Conservation (phyloP, 2,888 invertebrate species). For the Cataglyphis cursor region DNA sequence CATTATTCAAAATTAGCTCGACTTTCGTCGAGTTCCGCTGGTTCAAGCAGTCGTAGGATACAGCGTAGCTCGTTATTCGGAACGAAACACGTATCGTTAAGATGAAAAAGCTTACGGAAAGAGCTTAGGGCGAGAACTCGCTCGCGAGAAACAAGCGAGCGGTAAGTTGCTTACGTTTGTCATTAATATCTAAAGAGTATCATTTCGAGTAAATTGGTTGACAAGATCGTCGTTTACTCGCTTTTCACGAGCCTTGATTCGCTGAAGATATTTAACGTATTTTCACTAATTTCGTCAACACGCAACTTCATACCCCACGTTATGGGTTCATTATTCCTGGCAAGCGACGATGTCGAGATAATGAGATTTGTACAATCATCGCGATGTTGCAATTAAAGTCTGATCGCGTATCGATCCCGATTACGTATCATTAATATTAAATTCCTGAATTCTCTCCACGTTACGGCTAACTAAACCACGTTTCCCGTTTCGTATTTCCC, state of each 20-base stretch:
- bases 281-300: constrained; percentile 6
- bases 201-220: constrained; percentile 22
- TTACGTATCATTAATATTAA: constrained; percentile 27
- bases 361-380: constrained; percentile 30
- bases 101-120: constrained; percentile 33
- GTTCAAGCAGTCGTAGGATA: constrained; percentile 36
- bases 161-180: constrained; percentile 30
- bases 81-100: constrained; percentile 48
- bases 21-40: constrained; percentile 66
- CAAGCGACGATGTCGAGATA: constrained; percentile 11
- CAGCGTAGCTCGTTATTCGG: constrained; percentile 28
- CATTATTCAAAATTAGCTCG: constrained; percentile 82
- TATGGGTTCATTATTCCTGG: neutral
- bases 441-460: constrained; percentile 26
- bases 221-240: neutral
- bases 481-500: constrained; percentile 8
- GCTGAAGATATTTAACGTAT: constrained; percentile 13
- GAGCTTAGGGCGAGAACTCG: constrained; percentile 23
- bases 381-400: neutral
- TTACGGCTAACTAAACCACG: constrained; percentile 11
- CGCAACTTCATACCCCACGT: neutral
- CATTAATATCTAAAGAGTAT: constrained; percentile 41
- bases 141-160: constrained; percentile 29
- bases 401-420: neutral
- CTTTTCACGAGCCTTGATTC: constrained; percentile 16